Evolutionary conservation across 2,888 invertebrate genomes (phyloP), one percentile per base, ranked within the genome.

Genomic region (Chorisops tibialis): DNA sequence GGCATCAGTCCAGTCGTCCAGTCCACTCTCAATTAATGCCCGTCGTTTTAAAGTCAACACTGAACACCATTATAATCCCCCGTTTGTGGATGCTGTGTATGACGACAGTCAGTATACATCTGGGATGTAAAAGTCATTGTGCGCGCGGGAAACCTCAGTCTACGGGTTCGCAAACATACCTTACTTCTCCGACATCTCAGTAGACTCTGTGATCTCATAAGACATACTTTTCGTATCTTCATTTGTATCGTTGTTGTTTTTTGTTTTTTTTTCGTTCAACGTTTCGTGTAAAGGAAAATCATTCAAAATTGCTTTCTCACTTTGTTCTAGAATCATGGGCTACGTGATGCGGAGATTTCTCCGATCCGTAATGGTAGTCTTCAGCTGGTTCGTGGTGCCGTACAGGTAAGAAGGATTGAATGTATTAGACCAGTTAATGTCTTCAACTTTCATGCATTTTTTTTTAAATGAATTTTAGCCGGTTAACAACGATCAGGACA

Each of bases 291-390:
- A 6, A 54, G 41, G 43, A 54, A 54, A 41, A 54, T 21, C 54
- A 39, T 39, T 41, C 54, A 54, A 77, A 76, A 76, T 77, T 75
- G 75, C 75, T 72, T 76, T 76, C 70, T 71, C 72, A 73, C 74
- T 75, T 72, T 70, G 73, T 81, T 81, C 68, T 81, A 84, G 84
- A 80, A 82, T 74, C 74, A 77, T 79, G 83, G 81, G 81, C 78
- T 84, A 81, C 81, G 82, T 79, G 77, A 79, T 68, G 81, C 81
- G 76, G 77, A 82, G 83, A 74, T 79, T 82, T 69, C 79, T 84
- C 69, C 79, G 84, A 66, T 83, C 83, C 73, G 74, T 83, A 71
- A 83, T 85, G 72, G 81, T 83, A 59, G 73, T 83, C 66, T 77
- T 84, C 71, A 82, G 82, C 62, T 81, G 84, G 71, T 75, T 83